phyloP scores from a whole-genome alignment of 2,888 invertebrate species.

The Orthosia incerta region DNA sequence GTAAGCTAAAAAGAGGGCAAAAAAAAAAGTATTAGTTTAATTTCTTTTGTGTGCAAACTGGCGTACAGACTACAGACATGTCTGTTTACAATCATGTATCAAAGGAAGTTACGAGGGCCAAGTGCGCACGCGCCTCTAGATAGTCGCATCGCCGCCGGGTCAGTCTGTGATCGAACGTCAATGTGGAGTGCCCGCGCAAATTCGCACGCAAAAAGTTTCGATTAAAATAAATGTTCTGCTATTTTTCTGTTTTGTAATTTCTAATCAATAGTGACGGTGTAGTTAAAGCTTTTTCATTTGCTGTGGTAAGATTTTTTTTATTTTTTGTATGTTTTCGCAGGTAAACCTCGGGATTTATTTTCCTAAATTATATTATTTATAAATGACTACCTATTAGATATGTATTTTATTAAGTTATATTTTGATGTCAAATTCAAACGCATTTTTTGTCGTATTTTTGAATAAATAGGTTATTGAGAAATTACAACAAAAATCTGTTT shows the following conservation, averaged over 20 bases:
- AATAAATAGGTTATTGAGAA: too few species aligned
- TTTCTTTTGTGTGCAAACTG: constrained; percentile 18
- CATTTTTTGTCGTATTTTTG: too few species aligned
- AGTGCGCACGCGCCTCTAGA: constrained; percentile 43
- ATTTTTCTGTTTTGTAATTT: constrained; percentile 19
- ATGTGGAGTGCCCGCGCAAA: constrained; percentile 35
- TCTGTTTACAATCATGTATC: constrained; percentile 38
- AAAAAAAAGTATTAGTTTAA: neutral
- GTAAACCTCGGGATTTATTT: neutral
- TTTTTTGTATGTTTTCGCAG: neutral
- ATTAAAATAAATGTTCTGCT: constrained; percentile 27
- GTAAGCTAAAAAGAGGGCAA: too few species aligned
- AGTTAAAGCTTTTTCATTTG: neutral
- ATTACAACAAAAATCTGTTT: too few species aligned
- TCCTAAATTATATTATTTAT: too few species aligned
- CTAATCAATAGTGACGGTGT: constrained; percentile 23
- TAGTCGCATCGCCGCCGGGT: constrained; percentile 26
- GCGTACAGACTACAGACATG: constrained; percentile 30
- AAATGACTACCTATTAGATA: too few species aligned
- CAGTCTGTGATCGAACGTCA: constrained; percentile 52
- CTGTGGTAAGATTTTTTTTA: constrained; percentile 30
- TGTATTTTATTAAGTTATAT: too few species aligned
- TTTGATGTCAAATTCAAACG: too few species aligned
- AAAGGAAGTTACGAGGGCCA: constrained; percentile 45
- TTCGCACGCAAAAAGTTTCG: constrained; percentile 22